phyloP scores from a whole-genome alignment of 2,797 vertebrate genomes.

The Rhabdomys pumilio region DNA sequence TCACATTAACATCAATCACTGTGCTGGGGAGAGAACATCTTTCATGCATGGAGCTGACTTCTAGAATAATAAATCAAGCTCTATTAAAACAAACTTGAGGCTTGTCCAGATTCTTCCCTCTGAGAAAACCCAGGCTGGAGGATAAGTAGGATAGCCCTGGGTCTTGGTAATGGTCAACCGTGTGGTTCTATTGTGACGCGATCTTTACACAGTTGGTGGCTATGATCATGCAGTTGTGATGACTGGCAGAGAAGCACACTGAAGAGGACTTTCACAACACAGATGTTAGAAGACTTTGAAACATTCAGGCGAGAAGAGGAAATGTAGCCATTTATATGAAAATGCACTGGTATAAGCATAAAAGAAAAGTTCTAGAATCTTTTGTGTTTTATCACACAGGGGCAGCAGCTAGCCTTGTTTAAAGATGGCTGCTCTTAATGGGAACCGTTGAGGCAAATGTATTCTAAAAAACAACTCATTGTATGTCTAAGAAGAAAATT shows the following conservation, averaged over 20 bases:
- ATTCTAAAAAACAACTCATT: background rate
- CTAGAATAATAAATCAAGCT: slow-evolving; percentile 22
- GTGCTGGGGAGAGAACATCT: background rate
- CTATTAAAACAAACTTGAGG: slow-evolving; percentile 3
- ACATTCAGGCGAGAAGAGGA: slow-evolving; percentile 26
- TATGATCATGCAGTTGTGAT: background rate
- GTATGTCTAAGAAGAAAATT: background rate
- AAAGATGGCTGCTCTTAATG: background rate
- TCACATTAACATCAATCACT: slow-evolving; percentile 1
- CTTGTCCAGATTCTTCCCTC: slow-evolving; percentile 31
- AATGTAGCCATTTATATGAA: slow-evolving; percentile 39
- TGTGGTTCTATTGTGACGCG: background rate
- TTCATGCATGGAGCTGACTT: background rate
- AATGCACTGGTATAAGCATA: background rate
- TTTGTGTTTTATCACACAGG: background rate
- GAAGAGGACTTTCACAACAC: slow-evolving; percentile 18
- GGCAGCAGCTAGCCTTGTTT: background rate
- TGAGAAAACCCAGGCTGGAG: slow-evolving; percentile 40
- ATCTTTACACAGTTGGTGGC: slow-evolving; percentile 19
- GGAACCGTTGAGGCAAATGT: slow-evolving; percentile 12
- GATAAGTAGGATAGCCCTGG: background rate
- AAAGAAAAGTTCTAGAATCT: slow-evolving; percentile 3
- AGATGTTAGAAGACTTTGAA: slow-evolving; percentile 19
- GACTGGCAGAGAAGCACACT: slow-evolving; percentile 40
- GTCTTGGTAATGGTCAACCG: background rate